phyloP scores from a whole-genome alignment of 2,888 invertebrate genomes.

The Ophraella communa region DNA sequence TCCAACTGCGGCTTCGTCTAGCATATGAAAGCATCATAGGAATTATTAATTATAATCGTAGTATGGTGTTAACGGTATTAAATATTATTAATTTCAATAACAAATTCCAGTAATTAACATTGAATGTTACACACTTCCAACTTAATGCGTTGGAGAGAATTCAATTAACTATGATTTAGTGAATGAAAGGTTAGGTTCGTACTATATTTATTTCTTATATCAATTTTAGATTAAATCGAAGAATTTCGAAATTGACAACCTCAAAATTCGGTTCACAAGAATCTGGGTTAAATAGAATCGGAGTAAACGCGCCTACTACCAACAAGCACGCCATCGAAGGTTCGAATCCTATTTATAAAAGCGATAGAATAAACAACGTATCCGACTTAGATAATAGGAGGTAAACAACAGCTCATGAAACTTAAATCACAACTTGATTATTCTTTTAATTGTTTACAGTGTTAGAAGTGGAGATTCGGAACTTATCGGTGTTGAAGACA shows the following conservation, averaged over 20 bases:
- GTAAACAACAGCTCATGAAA: too few species aligned
- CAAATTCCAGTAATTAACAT: too few species aligned
- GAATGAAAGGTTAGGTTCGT: too few species aligned
- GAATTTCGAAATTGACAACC: conserved; percentile 68
- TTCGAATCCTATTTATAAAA: conserved; percentile 73
- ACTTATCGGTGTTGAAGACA: conserved; percentile 70
- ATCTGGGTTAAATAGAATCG: conserved; percentile 65
- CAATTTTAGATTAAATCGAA: conserved; percentile 63
- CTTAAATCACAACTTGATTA: too few species aligned
- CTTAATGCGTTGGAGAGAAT: too few species aligned
- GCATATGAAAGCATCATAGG: too few species aligned
- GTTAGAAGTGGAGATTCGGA: conserved; percentile 70
- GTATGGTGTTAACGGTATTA: too few species aligned
- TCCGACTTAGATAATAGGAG: conserved; percentile 32
- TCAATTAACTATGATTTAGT: too few species aligned
- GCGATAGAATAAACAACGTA: conserved; percentile 29
- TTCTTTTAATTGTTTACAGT: conserved; percentile 56
- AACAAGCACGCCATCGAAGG: conserved; percentile 75
- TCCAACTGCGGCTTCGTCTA: too few species aligned
- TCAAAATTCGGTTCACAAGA: conserved; percentile 71
- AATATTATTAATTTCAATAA: too few species aligned
- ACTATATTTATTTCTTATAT: background rate
- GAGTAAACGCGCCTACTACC: conserved; percentile 67
- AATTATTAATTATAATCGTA: too few species aligned
- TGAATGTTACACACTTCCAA: too few species aligned